Evolutionary conservation across 2,113 vertebrate genomes (phyloP).

Genomic region (Zapornia atra): DNA sequence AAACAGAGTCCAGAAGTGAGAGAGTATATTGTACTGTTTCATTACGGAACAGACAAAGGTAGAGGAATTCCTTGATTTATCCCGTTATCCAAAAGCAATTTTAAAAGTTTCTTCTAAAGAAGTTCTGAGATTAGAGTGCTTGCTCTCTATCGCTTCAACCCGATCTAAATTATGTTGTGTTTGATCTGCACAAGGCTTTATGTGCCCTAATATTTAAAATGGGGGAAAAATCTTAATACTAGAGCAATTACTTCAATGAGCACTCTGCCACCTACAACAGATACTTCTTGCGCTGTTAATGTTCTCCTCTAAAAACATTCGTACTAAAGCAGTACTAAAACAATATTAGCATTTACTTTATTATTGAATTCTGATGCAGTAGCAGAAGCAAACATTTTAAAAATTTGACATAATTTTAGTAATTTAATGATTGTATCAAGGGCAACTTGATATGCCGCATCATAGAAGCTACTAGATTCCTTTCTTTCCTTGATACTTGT

Average conservation of each 20-base stretch:
- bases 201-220: background rate
- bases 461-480: background rate
- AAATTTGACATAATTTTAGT: background rate
- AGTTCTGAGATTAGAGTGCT: background rate
- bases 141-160: background rate
- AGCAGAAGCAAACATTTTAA: background rate
- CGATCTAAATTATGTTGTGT: background rate
- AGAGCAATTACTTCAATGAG: background rate
- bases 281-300: background rate
- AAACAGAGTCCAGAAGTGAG: background rate
- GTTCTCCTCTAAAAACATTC: background rate
- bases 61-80: background rate
- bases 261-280: background rate
- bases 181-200: background rate
- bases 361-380: background rate
- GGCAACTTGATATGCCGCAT: background rate
- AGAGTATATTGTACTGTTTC: background rate
- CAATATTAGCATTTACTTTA: background rate
- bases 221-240: background rate
- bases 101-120: background rate
- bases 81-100: background rate
- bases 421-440: background rate
- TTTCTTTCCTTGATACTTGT: background rate
- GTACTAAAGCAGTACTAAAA: background rate
- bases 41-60: background rate